Base-by-base conservation (phyloP, 37 sponge, comb jelly and placozoan species). In the Hexactinellida sp. region DNA sequence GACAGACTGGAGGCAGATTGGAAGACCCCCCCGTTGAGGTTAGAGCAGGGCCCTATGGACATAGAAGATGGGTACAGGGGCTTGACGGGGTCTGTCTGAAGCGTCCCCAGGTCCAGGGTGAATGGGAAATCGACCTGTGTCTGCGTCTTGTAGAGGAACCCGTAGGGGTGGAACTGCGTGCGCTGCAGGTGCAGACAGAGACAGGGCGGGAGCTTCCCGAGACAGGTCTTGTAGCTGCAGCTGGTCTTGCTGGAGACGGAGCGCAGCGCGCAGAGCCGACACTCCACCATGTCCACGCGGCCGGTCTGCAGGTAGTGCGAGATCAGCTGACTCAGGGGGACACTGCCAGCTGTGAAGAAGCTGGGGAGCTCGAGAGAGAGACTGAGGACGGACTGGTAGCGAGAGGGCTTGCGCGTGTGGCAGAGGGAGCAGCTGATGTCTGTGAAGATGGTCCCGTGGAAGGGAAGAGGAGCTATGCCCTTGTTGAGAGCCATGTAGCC, bases 401-500 rank as follows among this genome's bases (percentile, higher is more conserved):
- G 76, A 23, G 76, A 63, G 3, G 76, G 76, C 76, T 63, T 63
- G 34, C 76, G 76, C 34, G 76, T 63, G 76, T 63, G 76, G 34
- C 76, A 63, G 30, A 25, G 76, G 13, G 76, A 63, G 34, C 76
- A 63, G 34, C 19, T 63, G 25, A 63, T 63, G 76, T 63, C 76
- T 32, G 76, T 63, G 76, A 63, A 63, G 25, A 63, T 63, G 25
- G 76, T 63, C 3, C 76, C 76, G 76, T 63, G 76, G 76, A 63
- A 63, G 13, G 76, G 76, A 23, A 63, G 76, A n/a, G 76, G 76
- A n/a, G 76, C 34, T 25, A 63, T 63, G 34, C 76, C 13, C 21
- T n/a, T 10, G 30, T 63, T 63, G 32, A 63, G 76, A 21, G 76
- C 76, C 30, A 63, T n/a, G 34, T 32, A 63, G 3, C 76, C 76